A percentile compares a stretch with the other conserved stretches of the same genome.
phyloP scores from a whole-genome alignment of 2,113 vertebrate genomes.

The Xiphophorus maculatus region DNA sequence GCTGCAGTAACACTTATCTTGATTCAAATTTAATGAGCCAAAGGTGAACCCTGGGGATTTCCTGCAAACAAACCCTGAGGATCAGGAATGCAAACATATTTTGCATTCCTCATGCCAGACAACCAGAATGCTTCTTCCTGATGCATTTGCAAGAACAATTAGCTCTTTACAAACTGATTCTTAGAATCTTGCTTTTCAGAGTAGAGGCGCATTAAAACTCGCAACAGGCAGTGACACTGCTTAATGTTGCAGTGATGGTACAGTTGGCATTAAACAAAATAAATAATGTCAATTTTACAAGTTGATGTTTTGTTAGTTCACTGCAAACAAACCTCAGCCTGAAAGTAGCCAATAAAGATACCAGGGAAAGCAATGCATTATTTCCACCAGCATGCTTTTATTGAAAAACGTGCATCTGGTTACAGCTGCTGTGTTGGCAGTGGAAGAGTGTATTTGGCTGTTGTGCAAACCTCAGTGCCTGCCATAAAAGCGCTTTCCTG shows the following conservation, averaged over 20 bases:
- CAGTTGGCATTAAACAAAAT: background rate
- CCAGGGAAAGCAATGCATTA: too few species aligned
- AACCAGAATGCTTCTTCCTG: background rate
- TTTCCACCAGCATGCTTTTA: background rate
- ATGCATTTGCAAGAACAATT: background rate
- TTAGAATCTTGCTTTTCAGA: too few species aligned
- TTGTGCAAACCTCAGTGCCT: background rate
- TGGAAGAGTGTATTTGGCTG: background rate
- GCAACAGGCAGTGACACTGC: too few species aligned
- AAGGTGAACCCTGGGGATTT: background rate
- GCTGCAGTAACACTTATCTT: slow-evolving; percentile 2
- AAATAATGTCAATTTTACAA: background rate
- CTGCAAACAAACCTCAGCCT: background rate
- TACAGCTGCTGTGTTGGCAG: background rate
- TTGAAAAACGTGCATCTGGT: background rate
- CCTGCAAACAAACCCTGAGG: slow-evolving; percentile 3
- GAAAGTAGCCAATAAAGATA: background rate
- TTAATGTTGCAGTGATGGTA: background rate
- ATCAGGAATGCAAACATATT: background rate
- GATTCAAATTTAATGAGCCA: slow-evolving; percentile 3
- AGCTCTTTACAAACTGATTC: background rate
- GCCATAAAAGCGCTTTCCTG: background rate
- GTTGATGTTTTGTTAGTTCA: background rate
- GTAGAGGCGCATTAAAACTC: background rate
- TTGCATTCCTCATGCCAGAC: background rate